Conservation (phyloP, 2,113 vertebrate genomes). For the Scalopus aquaticus region DNA sequence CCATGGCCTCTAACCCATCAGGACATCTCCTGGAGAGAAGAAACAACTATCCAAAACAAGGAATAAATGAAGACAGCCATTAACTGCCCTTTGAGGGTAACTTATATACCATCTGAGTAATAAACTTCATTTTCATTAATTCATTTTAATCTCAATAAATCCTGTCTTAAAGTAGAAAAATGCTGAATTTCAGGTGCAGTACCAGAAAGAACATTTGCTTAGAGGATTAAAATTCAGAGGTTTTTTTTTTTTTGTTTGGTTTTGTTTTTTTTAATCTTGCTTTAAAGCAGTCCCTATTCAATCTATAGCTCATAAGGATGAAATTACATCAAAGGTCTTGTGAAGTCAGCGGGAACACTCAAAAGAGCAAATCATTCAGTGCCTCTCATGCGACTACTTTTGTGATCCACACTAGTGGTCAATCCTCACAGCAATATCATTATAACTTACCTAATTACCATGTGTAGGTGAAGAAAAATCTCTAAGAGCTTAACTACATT, state of each 20-base stretch:
- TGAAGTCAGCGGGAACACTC: not conserved
- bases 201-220: conserved; percentile 17
- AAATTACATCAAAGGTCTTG: not conserved
- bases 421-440: not conserved
- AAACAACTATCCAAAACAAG: not conserved
- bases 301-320: conserved; percentile 20
- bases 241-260: too few species aligned
- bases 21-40: not conserved
- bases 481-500: not conserved
- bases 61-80: not conserved
- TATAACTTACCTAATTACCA: not conserved
- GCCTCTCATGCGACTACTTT: not conserved
- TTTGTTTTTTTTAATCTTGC: too few species aligned
- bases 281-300: not conserved
- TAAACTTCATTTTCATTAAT: not conserved
- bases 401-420: not conserved
- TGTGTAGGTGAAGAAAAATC: not conserved
- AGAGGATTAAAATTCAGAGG: not conserved
- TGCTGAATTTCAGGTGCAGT: not conserved
- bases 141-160: not conserved
- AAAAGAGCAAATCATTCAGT: not conserved
- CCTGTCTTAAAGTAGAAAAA: not conserved
- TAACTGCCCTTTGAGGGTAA: not conserved
- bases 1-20: not conserved
- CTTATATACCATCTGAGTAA: not conserved